These are phyloP conservation scores for Drosophila mayri DNA, from an alignment of 1,140 invertebrate genomes.

Conservation along the genomic window DNA sequence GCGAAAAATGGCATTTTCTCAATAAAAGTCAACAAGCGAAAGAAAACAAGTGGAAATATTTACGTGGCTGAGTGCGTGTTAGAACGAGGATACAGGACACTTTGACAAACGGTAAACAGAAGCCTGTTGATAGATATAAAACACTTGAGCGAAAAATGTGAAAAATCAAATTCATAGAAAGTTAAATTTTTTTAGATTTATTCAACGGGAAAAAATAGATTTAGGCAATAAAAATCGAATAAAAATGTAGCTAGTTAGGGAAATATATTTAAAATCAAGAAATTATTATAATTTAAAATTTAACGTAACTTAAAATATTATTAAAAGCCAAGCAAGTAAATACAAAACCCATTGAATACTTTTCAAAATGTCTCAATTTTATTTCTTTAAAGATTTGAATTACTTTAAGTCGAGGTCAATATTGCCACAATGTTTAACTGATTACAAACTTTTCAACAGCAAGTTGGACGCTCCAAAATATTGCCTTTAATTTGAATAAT, in stretches of 20 bases:
- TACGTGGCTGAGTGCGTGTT: conserved; percentile 44
- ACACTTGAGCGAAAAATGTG: background rate
- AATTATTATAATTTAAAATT: too few species aligned
- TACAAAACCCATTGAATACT: too few species aligned
- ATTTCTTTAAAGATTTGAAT: background rate
- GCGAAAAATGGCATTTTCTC: conserved; percentile 58
- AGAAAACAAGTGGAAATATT: conserved; percentile 57
- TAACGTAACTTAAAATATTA: too few species aligned
- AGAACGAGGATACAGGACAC: conserved; percentile 21
- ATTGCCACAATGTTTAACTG: conserved; percentile 1
- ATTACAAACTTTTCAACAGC: background rate
- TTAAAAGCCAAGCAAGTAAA: too few species aligned
- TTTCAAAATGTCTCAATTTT: background rate
- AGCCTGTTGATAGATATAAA: conserved; percentile 31
- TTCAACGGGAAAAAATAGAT: too few species aligned
- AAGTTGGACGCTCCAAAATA: background rate
- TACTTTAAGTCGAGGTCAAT: background rate
- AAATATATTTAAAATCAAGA: too few species aligned
- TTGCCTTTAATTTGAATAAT: conserved; percentile 1
- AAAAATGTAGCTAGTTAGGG: too few species aligned
- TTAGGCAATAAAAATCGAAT: too few species aligned
- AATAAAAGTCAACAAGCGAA: conserved; percentile 70
- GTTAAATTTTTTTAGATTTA: background rate
- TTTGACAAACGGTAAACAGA: conserved; percentile 20
- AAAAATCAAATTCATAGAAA: background rate